A percentile compares a stretch with the other conserved stretches of the same genome.
These are phyloP conservation scores for Acromyrmex heyeri DNA, from an alignment of 1,140 invertebrate species.

Conservation along the genomic window DNA sequence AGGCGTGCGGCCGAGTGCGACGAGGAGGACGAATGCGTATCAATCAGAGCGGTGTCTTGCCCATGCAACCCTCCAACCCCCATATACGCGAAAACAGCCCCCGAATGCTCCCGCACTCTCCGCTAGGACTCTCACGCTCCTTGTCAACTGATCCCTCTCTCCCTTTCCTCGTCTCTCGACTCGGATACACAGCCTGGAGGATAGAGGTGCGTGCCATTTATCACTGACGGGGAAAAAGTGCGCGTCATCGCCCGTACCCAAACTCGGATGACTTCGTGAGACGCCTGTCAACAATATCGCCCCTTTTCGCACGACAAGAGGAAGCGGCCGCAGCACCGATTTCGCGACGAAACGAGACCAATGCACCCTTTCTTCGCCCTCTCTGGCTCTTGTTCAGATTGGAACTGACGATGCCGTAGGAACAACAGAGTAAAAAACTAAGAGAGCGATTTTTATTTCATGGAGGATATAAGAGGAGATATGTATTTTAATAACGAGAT, in stretches of 20 bases:
- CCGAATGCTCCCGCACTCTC: slow-evolving; percentile 49
- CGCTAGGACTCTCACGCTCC: slow-evolving; percentile 71
- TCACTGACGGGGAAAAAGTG: slow-evolving; percentile 82
- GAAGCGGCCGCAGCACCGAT: slow-evolving; percentile 54
- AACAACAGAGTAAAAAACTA: neutral
- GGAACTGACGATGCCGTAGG: neutral
- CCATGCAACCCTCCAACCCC: slow-evolving; percentile 68
- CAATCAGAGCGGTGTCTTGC: slow-evolving; percentile 81
- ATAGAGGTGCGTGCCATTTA: slow-evolving; percentile 81
- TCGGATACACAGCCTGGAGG: slow-evolving; percentile 57
- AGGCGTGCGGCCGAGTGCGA: slow-evolving; percentile 13
- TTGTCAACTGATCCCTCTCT: slow-evolving; percentile 68
- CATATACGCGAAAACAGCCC: slow-evolving; percentile 59
- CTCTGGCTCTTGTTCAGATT: slow-evolving; percentile 14
- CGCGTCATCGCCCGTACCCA: slow-evolving; percentile 81
- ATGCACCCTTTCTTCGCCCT: slow-evolving; percentile 3
- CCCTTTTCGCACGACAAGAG: slow-evolving; percentile 61
- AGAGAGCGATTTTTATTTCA: neutral
- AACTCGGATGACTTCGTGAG: slow-evolving; percentile 83
- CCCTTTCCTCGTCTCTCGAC: slow-evolving; percentile 22
- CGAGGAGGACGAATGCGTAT: slow-evolving; percentile 71
- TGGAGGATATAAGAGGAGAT: neutral
- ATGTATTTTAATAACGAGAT: neutral
- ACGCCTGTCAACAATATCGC: slow-evolving; percentile 83
- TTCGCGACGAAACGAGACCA: slow-evolving; percentile 41